Percentiles rank a stretch among this genome's conserved stretches.
phyloP scores from a whole-genome alignment of 2,113 vertebrate species.

The Chionodraco myersi region DNA sequence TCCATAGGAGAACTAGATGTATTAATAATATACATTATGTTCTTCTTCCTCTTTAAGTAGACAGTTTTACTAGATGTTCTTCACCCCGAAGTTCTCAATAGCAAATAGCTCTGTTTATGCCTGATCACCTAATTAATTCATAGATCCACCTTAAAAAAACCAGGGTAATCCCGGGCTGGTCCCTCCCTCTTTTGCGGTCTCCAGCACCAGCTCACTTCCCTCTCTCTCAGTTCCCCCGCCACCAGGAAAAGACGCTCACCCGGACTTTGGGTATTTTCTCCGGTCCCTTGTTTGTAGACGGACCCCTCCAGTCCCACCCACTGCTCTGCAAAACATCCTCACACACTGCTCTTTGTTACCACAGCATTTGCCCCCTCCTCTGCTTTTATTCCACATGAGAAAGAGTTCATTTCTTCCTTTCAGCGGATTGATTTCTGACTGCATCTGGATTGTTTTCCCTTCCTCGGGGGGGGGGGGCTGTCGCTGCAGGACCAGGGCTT shows the following conservation, averaged over 20 bases:
- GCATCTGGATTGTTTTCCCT: constrained; percentile 32
- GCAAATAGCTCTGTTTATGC: constrained; percentile 6
- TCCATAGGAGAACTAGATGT: constrained; percentile 29
- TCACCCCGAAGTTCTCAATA: constrained; percentile 16
- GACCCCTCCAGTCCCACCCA: constrained; percentile 51
- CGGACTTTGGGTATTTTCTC: constrained; percentile 59
- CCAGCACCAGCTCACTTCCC: constrained; percentile 41
- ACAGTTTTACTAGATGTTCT: neutral
- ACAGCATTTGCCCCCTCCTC: constrained; percentile 7
- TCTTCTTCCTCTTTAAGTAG: neutral
- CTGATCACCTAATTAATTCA: constrained; percentile 47
- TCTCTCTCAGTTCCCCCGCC: constrained; percentile 36
- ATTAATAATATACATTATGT: neutral
- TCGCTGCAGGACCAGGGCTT: constrained; percentile 34
- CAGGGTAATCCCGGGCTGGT: constrained; percentile 65
- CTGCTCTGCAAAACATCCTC: constrained; percentile 41
- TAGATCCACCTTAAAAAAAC: constrained; percentile 83
- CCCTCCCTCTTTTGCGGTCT: constrained; percentile 72
- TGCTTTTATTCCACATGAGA: neutral
- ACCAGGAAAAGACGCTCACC: constrained; percentile 64
- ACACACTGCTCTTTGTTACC: constrained; percentile 34
- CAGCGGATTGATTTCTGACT: constrained; percentile 51
- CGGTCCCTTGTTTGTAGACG: constrained; percentile 47
- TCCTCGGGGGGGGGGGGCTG: constrained; percentile 8
- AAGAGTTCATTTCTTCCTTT: constrained; percentile 15